Base-by-base conservation (phyloP, 2,797 vertebrate species). In the Varecia variegata region DNA sequence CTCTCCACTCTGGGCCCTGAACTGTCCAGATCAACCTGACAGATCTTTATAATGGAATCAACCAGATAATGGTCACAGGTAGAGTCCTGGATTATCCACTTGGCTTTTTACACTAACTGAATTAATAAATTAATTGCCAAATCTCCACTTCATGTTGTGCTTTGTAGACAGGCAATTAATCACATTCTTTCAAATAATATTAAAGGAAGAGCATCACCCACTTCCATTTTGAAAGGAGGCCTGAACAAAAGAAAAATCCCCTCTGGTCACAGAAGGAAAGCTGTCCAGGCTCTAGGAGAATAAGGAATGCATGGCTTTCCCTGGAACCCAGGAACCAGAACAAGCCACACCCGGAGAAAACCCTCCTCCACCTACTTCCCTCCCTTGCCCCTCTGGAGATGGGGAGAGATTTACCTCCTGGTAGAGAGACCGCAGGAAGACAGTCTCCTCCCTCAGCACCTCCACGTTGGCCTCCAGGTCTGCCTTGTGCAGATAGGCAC, bases 381-480 rank as follows among this genome's bases (percentile, higher is more conserved):
- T 91, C n/a, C 7, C 10, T 1, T 17, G 27, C 50, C 47, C 68
- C 58, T 71, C 58, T 0, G 0, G 82, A 88, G 47, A 38, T 2
- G 6, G 54, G 32, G 45, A 76, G 25, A 84, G 35, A 71, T 79
- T 86, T 98, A 99, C 99, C 98, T 99, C 98, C 84, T 99, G 99
- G 2, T 98, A 99, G 96, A 99, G 82, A 13, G 98, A 98, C 97
- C 97, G 98, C 97, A 99, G 98, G 99, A 99, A 99, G 98, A 98
- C 98, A 96, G 98, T 98, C 97, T 99, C 99, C 97, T 99, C 99
- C 97, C 98, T 98, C 97, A 99, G 98, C 20, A 98, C 98, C 93
- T 99, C 99, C 87, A 97, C 97, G 18, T 96, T 99, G 95, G 99
- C 99, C 93, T 99, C 99, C 77, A 99, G 98, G 96, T 99, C 99